Evolutionary conservation across 2,888 invertebrate genomes (phyloP).

Genomic region (Endotricha flammealis): DNA sequence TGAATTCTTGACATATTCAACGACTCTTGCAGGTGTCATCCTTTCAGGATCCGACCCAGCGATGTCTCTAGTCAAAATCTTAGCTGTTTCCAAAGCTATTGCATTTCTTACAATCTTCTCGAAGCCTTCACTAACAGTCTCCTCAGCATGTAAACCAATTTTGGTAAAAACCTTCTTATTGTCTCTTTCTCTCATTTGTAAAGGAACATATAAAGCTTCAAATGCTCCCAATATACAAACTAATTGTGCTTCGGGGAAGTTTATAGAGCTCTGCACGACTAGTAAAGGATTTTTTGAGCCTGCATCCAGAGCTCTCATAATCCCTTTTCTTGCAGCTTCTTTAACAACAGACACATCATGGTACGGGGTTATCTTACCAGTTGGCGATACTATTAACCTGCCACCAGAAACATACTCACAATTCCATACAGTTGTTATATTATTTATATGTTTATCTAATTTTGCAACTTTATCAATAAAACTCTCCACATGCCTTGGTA

Average conservation of each 20-base stretch:
- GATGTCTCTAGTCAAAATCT: constrained; percentile 70
- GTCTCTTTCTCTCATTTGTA: constrained; percentile 85
- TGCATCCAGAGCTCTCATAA: constrained; percentile 88
- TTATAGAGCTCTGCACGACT: constrained; percentile 81
- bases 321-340: constrained; percentile 87
- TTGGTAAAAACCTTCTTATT: constrained; percentile 78
- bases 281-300: constrained; percentile 90
- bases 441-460: constrained; percentile 56
- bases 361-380: constrained; percentile 84
- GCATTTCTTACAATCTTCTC: constrained; percentile 79
- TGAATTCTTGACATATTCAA: constrained; percentile 83
- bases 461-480: constrained; percentile 46
- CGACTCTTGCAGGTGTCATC: constrained; percentile 89
- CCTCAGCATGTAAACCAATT: constrained; percentile 80
- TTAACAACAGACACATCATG: constrained; percentile 60
- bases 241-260: constrained; percentile 86
- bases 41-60: constrained; percentile 92
- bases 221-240: constrained; percentile 91
- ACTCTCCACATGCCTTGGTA: constrained; percentile 59
- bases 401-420: constrained; percentile 80
- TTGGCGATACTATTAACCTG: constrained; percentile 84
- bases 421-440: constrained; percentile 79
- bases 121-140: constrained; percentile 70
- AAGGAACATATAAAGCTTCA: constrained; percentile 90
- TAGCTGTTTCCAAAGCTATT: constrained; percentile 81